Base-by-base conservation (phyloP, 2,888 invertebrate genomes). In the Cheilosia impressa region DNA sequence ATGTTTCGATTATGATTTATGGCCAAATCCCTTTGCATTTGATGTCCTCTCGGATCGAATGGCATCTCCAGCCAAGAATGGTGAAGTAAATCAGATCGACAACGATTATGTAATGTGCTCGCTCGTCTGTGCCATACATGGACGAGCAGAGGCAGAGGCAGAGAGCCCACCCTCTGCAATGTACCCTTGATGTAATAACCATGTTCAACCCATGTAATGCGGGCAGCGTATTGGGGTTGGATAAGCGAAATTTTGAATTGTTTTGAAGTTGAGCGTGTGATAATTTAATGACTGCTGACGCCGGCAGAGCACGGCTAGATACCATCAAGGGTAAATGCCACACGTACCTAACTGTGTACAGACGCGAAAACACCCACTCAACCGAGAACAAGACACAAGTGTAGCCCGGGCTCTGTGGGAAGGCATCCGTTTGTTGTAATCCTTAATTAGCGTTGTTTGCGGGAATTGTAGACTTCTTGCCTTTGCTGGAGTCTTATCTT, bases 1-100 rank as follows among this genome's bases (percentile, higher is more conserved):
- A 91, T 91, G 91, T 91, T 91, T 91, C 91, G 90, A 90, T 91
- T 91, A 91, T 91, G 91, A 91, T 91, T 91, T 91, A 91, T 91
- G 89, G 90, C 89, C 88, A 89, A 88, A 89, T 87, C 85, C 87
- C 73, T 84, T 89, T 90, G 90, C 90, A 90, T 91, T 90, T 90
- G 90, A 90, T 89, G 88, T 88, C 87, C 75, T 69, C 80, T 87
- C 79, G 78, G 87, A 87, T 88, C 60, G 53, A 77, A 85, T 85
- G 85, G 81, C 85, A 85, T 85, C 76, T 84, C 84, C 80, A 79
- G 80, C 75, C 58, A 76, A 53, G 73, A 85, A 57, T 81, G 81
- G 68, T 81, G 81, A 85, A 85, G 81, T 85, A 85, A 85, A 81
- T 85, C 85, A 85, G 85, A 81, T 81, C 76, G 76, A 62, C 84